Conservation (phyloP, 2,888 invertebrate species). For the Blastobasis lacticolella region DNA sequence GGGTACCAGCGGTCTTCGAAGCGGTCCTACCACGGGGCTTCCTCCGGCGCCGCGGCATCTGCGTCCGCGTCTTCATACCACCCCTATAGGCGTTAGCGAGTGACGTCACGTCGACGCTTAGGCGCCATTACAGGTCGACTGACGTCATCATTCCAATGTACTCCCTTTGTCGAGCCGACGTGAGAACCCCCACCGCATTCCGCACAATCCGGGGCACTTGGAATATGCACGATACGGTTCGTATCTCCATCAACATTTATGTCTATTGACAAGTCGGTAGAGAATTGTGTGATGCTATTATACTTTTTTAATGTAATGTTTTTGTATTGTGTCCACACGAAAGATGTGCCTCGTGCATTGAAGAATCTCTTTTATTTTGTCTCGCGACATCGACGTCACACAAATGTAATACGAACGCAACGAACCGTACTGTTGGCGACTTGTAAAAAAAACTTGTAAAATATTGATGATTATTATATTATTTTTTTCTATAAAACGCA, state of each 20-base stretch:
- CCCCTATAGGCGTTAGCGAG: slow-evolving; percentile 62
- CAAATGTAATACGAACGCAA: slow-evolving; percentile 4
- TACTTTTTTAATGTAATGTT: neutral
- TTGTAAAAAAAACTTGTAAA: slow-evolving; percentile 47
- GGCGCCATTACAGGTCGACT: slow-evolving; percentile 13
- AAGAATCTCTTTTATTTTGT: slow-evolving; percentile 6
- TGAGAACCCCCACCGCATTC: no score
- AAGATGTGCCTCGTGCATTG: neutral
- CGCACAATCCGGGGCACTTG: neutral
- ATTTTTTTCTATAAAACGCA: slow-evolving; percentile 47
- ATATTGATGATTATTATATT: slow-evolving; percentile 35
- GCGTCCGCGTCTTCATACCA: slow-evolving; percentile 61
- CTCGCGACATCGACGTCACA: slow-evolving; percentile 3
- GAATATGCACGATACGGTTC: slow-evolving; percentile 1
- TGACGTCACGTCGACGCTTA: slow-evolving; percentile 18
- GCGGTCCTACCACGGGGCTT: slow-evolving; percentile 55
- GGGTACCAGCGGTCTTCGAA: slow-evolving; percentile 64
- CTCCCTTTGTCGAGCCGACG: no score
- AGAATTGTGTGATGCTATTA: neutral
- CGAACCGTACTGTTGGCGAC: slow-evolving; percentile 27
- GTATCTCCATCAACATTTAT: neutral
- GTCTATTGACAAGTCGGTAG: slow-evolving; percentile 1
- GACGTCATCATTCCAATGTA: neutral
- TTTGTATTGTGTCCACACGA: neutral
- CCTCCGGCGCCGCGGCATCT: slow-evolving; percentile 37